A percentile compares a stretch with the other conserved stretches of the same genome.
Conservation (phyloP, 2,888 invertebrate species). For the Tenthredo scrophulariae region DNA sequence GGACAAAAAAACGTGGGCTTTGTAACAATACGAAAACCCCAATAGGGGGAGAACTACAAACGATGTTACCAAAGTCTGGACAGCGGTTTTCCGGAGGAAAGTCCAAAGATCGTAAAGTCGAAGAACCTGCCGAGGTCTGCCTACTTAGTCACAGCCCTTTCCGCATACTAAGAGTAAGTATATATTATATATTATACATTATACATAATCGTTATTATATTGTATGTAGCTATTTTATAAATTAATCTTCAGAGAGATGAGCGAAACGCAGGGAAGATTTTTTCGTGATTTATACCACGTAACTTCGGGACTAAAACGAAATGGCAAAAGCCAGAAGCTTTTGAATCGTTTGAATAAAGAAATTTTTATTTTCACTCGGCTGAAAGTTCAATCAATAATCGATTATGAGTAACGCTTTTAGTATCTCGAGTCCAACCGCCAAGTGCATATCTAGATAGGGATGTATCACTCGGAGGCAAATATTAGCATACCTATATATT, state of each 20-base stretch:
- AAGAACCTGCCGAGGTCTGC: constrained; percentile 82
- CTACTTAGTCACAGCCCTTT: constrained; percentile 88
- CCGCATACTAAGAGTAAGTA: constrained; percentile 85
- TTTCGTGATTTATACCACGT: background rate
- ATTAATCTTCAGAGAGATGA: background rate
- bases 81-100: constrained; percentile 56
- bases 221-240: background rate
- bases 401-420: background rate
- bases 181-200: too few species aligned
- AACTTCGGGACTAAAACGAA: background rate
- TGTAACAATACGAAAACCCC: constrained; percentile 66
- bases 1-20: constrained; percentile 71
- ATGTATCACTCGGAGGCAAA: background rate
- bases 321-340: background rate
- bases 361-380: background rate
- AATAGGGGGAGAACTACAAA: constrained; percentile 80
- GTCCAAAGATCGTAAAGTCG: constrained; percentile 58
- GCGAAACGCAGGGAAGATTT: too few species aligned
- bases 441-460: background rate
- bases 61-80: constrained; percentile 79
- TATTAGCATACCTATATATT: background rate
- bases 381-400: background rate
- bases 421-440: background rate
- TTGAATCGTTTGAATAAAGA: background rate
- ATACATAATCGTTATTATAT: too few species aligned